Base-by-base conservation (phyloP, 2,113 vertebrate species). In the Merops nubicus region DNA sequence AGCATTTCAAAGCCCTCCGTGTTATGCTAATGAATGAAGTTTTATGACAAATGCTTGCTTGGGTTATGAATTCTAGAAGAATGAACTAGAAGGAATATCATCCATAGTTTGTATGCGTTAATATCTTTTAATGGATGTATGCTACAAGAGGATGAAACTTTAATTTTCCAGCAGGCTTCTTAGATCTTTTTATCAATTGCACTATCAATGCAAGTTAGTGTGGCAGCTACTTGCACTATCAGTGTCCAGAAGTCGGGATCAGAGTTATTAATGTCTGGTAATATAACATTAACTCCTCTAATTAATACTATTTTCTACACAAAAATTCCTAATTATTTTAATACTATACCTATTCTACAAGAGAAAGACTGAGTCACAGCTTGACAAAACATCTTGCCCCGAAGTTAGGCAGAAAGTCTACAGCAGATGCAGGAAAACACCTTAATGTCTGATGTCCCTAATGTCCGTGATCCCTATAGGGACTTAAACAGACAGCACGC, bases 21-120 rank as follows among this genome's bases (percentile, higher is more conserved):
- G 51, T 59, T 83, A 81, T n/a, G 47, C 25, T 84, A 88, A 91
- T 83, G 56, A 50, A 6, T 21, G 18, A 64, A 82, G n/a, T 74
- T 89, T 93, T 70, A 69, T 1, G 1, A 56, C 42, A 86, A 78
- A 88, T 59, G 5, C 28, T 88, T 78, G 4, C 26, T 59, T 72
- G 34, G 23, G 12, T 83, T 85, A 85, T 69, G 59, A 93, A 85
- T 59, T 85, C 47, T 82, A 84, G 94, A 85, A 81, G 68, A 10
- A 59, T 29, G 42, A 70, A 54, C 54, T 78, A 31, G 72, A 75
- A 79, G 25, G 31, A 45, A 75, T 78, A 68, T 6, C 23, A 43
- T 28, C 25, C 19, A 19, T 36, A 51, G 43, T 26, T 72, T 29
- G 15, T 26, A n/a, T 25, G 5, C 17, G 28, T 65, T 51, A 84